A percentile compares a stretch with the other conserved stretches of the same genome.
Conservation (phyloP, 2,888 invertebrate genomes). For the Sepioteuthis lessoniana region DNA sequence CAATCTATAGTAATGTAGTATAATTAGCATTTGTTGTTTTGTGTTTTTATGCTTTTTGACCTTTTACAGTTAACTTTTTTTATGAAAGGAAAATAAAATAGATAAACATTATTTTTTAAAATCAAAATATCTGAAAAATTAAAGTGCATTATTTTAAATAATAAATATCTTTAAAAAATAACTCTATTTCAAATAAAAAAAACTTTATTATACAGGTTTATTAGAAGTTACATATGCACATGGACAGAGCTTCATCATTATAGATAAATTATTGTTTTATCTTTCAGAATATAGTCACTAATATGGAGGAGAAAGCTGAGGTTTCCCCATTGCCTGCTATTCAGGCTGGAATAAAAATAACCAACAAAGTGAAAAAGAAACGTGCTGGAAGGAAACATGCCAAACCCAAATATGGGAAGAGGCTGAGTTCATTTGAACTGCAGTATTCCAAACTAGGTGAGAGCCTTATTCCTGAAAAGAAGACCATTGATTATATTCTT, state of each 20-base stretch:
- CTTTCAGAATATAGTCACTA: background rate
- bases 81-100: no score
- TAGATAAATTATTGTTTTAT: background rate
- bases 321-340: background rate
- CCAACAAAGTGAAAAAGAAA: conserved; percentile 47
- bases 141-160: no score
- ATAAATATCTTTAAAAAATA: no score
- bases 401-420: conserved; percentile 16
- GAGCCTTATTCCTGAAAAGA: conserved; percentile 60
- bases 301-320: background rate
- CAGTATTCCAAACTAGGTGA: conserved; percentile 62
- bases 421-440: conserved; percentile 56
- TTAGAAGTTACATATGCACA: no score
- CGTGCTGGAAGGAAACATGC: background rate
- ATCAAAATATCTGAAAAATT: no score
- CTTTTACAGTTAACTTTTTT: no score
- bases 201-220: no score
- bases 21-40: no score
- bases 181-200: no score
- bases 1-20: no score
- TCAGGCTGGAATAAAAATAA: background rate
- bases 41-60: no score
- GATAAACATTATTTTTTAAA: no score
- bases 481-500: conserved; percentile 72
- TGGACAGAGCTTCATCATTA: background rate